A percentile compares a stretch with the other conserved stretches of the same genome.
Conservation (phyloP, 2,113 vertebrate genomes). For the Chamaetylas fuelleborni region DNA sequence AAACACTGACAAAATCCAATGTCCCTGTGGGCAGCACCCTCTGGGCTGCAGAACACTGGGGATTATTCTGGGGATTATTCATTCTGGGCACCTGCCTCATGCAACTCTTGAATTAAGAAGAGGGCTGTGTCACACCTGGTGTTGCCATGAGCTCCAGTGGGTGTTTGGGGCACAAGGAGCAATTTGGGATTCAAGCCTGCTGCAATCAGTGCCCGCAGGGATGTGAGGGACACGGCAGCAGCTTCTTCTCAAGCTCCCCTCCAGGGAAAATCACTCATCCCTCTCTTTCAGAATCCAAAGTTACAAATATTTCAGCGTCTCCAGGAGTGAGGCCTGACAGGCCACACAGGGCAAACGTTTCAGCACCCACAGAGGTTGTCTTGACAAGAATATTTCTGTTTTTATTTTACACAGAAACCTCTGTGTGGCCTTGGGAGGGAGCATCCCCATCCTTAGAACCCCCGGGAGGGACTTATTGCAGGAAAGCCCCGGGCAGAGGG, state of each 20-base stretch:
- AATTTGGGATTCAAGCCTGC: background rate
- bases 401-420: background rate
- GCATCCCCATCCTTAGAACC: rapidly evolving
- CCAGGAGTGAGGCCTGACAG: too few relatives aligned
- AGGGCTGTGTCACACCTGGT: background rate
- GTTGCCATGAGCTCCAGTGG: rapidly evolving
- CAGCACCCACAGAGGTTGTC: background rate
- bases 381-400: rapidly evolving
- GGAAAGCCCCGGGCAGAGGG: rapidly evolving
- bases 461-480: rapidly evolving
- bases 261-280: rapidly evolving
- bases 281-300: rapidly evolving
- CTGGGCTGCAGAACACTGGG: background rate
- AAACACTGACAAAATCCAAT: background rate
- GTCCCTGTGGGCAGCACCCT: background rate
- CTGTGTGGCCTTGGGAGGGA: rapidly evolving
- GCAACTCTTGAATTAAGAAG: rapidly evolving
- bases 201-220: rapidly evolving
- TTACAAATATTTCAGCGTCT: background rate
- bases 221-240: background rate
- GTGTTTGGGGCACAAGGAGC: background rate
- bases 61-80: too few relatives aligned
- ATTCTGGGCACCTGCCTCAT: background rate
- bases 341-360: rapidly evolving
- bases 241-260: background rate